Evolutionary conservation across 2,113 vertebrate genomes (phyloP), one percentile per base, ranked within the genome.

Genomic region (Oophaga pumilio): DNA sequence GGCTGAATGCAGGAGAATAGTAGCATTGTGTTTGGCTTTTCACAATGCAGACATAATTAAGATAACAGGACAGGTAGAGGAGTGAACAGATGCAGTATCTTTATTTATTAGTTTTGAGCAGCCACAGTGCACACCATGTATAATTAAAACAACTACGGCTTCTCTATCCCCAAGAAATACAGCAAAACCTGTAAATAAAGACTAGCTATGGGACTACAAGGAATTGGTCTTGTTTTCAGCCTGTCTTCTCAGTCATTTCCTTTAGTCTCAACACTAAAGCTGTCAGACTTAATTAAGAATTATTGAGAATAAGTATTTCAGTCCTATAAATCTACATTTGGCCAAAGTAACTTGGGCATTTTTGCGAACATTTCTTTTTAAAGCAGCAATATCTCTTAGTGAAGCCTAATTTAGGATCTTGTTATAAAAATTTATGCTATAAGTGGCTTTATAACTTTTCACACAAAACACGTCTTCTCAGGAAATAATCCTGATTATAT

Each of bases 281-380:
- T 90, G 90, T 88, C 91, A 90, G 89, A 87, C 81, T 91, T 93
- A 92, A 92, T 93, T 91, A 92, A 90, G 92, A 93, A 89, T 92
- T 92, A 92, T 12, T 76, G 89, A 78, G 89, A 80, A 92, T 76
- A 91, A 90, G 74, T 33, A 90, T 89, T 91, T 90, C 80, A 89
- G 89, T 77, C 22, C 81, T 76, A 87, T 90, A 91, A 91, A 92
- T 92, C 85, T 86, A 88, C 87, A 90, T 60, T 88, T 69, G 20
- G 81, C 59, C 74, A 84, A 88, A 88, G 71, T 84, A 88, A 88
- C 87, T 88, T 76, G 59, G 78, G 87, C 74, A 60, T 84, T 59
- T 76, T 1, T 84, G 80, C 24, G 24, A 88, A 84, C 69, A 88
- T 87, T 87, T 87, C 86, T 82, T 87, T 87, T 82, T 82, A 87